phyloP scores from a whole-genome alignment of 2,888 invertebrate species.

The Sepiola atlantica region DNA sequence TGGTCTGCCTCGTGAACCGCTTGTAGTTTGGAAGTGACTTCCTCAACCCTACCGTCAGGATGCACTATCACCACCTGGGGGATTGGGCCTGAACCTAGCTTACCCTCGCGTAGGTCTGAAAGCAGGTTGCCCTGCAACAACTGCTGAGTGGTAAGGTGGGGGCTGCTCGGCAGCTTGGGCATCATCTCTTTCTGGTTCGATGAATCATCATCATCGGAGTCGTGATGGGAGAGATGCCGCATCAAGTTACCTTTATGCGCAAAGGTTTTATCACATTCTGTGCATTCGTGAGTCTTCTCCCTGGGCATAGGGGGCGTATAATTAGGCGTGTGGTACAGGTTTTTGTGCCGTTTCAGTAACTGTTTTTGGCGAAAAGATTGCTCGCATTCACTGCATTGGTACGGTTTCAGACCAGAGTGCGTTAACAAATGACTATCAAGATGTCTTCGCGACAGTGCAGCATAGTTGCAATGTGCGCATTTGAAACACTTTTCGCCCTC shows the following conservation, averaged over 20 bases:
- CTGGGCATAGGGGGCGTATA: constrained; percentile 91
- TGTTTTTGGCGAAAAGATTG: constrained; percentile 90
- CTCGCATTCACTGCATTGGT: constrained; percentile 89
- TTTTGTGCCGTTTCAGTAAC: constrained; percentile 90
- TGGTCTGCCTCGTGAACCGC: constrained; percentile 59
- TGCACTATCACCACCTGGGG: constrained; percentile 71
- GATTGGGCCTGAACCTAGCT: constrained; percentile 60
- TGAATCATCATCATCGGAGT: constrained; percentile 51
- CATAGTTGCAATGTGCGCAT: constrained; percentile 93
- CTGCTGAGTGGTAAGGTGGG: constrained; percentile 60
- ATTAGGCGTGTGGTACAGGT: constrained; percentile 92
- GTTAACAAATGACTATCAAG: constrained; percentile 95
- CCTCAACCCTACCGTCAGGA: constrained; percentile 68
- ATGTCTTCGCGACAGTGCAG: constrained; percentile 92
- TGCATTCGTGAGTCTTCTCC: constrained; percentile 86
- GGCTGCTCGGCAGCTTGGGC: neutral
- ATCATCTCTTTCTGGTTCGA: constrained; percentile 40
- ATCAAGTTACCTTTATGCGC: constrained; percentile 86
- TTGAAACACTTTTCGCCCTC: constrained; percentile 97
- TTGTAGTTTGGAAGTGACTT: constrained; percentile 64
- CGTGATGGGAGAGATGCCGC: constrained; percentile 90
- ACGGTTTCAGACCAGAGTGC: constrained; percentile 92
- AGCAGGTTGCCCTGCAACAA: constrained; percentile 65
- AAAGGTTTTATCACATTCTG: constrained; percentile 79
- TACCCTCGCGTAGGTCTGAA: constrained; percentile 66